Conservation (phyloP, 2,888 invertebrate genomes). For the Sceliomorpha sp. region DNA sequence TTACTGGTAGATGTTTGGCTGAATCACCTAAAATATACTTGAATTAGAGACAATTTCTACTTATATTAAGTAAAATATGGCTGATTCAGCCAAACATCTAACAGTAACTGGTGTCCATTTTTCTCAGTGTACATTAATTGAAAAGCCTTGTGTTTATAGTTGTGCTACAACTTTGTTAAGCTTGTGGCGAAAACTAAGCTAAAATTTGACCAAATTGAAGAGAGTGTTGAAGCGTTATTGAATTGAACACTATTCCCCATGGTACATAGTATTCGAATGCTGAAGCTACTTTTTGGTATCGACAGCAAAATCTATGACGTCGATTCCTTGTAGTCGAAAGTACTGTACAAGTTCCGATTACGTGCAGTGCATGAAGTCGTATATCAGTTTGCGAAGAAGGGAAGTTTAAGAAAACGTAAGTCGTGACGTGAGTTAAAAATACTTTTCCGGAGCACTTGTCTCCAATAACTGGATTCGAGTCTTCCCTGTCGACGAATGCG, state of each 20-base stretch:
- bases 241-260: constrained; percentile 34
- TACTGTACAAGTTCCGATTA: constrained; percentile 51
- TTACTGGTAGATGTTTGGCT: no score
- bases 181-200: constrained; percentile 12
- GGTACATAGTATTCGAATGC: constrained; percentile 34
- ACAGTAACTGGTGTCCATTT: no score
- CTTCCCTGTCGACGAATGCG: constrained; percentile 7
- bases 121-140: no score
- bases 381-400: constrained; percentile 42
- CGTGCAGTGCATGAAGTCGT: constrained; percentile 44
- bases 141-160: no score
- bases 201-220: constrained; percentile 22
- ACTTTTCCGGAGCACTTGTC: constrained; percentile 11
- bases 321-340: constrained; percentile 48
- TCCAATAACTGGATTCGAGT: constrained; percentile 30
- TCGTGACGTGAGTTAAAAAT: constrained; percentile 42
- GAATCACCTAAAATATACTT: no score
- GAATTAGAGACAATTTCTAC: no score
- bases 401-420: constrained; percentile 44
- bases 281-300: constrained; percentile 41
- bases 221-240: constrained; percentile 44
- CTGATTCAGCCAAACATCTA: no score
- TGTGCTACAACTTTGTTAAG: background rate
- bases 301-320: constrained; percentile 50
- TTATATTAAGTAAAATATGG: no score